phyloP scores from a whole-genome alignment of 2,888 invertebrate species.

The Stenolophus ochropezus region DNA sequence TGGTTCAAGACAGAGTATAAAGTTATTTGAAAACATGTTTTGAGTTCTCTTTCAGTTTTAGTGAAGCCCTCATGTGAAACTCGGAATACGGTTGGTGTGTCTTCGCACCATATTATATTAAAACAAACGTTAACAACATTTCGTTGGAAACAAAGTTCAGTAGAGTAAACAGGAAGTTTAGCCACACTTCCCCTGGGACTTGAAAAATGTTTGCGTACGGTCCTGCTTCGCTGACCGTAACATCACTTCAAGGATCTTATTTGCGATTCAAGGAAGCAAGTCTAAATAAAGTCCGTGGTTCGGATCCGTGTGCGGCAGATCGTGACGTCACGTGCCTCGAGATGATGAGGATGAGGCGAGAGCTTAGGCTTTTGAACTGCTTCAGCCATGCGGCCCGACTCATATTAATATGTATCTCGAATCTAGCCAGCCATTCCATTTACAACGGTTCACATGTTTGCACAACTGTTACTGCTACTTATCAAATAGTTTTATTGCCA shows the following conservation, averaged over 20 bases:
- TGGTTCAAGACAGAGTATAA: too few relatives aligned
- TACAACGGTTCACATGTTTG: not conserved
- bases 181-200: constrained; percentile 13
- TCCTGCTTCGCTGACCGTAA: constrained; percentile 59
- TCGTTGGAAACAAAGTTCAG: constrained; percentile 35
- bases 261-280: constrained; percentile 54
- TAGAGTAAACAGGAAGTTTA: constrained; percentile 40
- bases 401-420: constrained; percentile 43
- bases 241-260: constrained; percentile 54
- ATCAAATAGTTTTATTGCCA: not conserved
- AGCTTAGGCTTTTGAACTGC: constrained; percentile 26
- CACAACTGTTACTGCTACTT: not conserved
- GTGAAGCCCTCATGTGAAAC: not conserved
- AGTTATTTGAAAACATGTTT: not conserved
- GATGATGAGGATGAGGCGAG: not conserved
- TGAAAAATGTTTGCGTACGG: constrained; percentile 53
- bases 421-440: not conserved
- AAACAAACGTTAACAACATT: constrained; percentile 45
- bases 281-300: constrained; percentile 51
- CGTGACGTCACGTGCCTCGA: constrained; percentile 42
- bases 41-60: not conserved
- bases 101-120: constrained; percentile 33
- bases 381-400: constrained; percentile 12
- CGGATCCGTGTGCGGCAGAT: constrained; percentile 24
- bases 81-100: not conserved